These are phyloP conservation scores for Neogale vison DNA, from an alignment of 2,113 vertebrate species.

Conservation along the genomic window DNA sequence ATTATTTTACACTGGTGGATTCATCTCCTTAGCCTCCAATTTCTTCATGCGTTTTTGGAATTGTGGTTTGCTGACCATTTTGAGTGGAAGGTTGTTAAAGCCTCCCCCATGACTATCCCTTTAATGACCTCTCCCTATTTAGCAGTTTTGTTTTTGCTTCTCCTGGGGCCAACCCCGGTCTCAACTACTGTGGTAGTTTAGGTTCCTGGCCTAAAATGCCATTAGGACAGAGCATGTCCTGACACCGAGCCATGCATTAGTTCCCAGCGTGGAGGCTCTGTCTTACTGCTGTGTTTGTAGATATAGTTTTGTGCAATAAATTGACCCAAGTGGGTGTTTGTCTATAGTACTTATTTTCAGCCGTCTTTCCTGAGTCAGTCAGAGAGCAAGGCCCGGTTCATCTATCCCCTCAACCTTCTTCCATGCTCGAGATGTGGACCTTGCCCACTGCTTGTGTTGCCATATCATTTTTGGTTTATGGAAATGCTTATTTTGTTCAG, in stretches of 20 bases:
- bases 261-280: not conserved
- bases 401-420: not conserved
- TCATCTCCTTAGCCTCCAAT: not conserved
- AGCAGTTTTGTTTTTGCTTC: not conserved
- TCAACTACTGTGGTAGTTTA: not conserved
- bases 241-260: not conserved
- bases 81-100: not conserved
- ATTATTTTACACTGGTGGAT: not conserved
- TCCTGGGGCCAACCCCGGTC: accelerated
- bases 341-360: not conserved
- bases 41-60: not conserved
- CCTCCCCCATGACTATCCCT: not conserved
- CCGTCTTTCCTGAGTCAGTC: not conserved
- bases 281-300: not conserved
- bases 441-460: not conserved
- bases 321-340: not conserved
- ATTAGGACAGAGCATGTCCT: not conserved
- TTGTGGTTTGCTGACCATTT: not conserved
- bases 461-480: not conserved
- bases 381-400: no score
- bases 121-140: no score
- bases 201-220: not conserved
- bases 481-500: not conserved
- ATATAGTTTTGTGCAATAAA: not conserved
- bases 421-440: not conserved